phyloP scores from a whole-genome alignment of 2,797 vertebrate genomes.

The Neosilurus mollespiculum region DNA sequence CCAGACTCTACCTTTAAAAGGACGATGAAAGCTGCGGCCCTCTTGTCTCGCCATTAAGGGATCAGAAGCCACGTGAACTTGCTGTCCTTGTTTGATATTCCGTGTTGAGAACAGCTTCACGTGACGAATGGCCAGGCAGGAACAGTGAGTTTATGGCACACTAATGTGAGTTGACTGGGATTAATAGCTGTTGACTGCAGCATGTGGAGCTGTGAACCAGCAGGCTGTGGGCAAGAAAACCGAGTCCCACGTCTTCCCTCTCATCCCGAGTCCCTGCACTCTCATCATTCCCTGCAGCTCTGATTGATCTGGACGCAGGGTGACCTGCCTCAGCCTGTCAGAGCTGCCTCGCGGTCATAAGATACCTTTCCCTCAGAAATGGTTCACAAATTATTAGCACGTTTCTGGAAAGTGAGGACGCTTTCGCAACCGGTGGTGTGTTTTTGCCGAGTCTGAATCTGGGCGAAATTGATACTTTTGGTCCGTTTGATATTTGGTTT shows the following conservation, averaged over 20 bases:
- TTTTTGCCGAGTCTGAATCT: background rate
- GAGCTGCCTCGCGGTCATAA: constrained; percentile 9
- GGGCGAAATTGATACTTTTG: background rate
- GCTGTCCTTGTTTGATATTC: constrained; percentile 10
- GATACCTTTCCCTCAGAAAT: background rate
- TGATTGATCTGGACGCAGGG: constrained; percentile 60
- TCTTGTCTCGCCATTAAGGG: background rate
- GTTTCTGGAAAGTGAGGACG: background rate
- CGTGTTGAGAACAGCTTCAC: constrained; percentile 23
- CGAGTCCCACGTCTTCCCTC: constrained; percentile 36
- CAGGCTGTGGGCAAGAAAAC: constrained; percentile 40
- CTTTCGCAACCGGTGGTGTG: background rate
- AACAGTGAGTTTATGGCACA: constrained; percentile 10
- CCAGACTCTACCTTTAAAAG: background rate
- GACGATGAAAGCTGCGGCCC: background rate
- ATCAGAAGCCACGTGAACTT: background rate
- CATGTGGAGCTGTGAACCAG: constrained; percentile 50
- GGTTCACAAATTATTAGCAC: constrained; percentile 7
- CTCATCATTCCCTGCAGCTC: constrained; percentile 42
- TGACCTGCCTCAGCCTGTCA: constrained; percentile 46
- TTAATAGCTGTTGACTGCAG: constrained; percentile 56
- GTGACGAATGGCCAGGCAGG: constrained; percentile 20
- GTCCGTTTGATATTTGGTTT: background rate
- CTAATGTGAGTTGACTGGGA: constrained; percentile 55
- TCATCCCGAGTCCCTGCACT: constrained; percentile 35